Percentiles rank a stretch among this genome's conserved stretches.
phyloP scores from a whole-genome alignment of 1,140 invertebrate genomes.

The Lordiphosa clarofinis region DNA sequence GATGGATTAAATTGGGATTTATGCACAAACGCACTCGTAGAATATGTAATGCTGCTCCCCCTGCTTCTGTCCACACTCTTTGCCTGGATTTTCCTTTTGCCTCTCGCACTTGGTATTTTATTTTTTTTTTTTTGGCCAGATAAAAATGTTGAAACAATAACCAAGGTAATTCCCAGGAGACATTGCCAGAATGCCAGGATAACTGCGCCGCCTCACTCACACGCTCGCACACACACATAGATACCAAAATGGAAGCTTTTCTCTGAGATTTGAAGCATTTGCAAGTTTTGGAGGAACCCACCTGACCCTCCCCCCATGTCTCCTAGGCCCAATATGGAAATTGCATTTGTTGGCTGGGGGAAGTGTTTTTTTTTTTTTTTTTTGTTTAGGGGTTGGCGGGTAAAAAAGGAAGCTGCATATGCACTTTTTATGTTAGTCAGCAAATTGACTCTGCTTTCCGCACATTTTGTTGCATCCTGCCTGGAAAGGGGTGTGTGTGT shows the following conservation, averaged over 20 bases:
- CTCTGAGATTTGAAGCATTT: conserved; percentile 53
- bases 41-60: conserved; percentile 28
- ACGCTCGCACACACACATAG: conserved; percentile 4
- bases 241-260: conserved; percentile 13
- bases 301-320: conserved; percentile 2
- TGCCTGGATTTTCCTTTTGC: conserved; percentile 1
- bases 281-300: conserved; percentile 16
- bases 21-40: conserved; percentile 62
- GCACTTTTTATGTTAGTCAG: conserved; percentile 57
- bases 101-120: neutral
- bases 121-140: conserved; percentile 30
- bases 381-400: too few species aligned
- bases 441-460: conserved; percentile 59
- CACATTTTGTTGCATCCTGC: conserved; percentile 50
- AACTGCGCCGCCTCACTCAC: conserved; percentile 18
- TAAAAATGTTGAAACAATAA: conserved; percentile 72
- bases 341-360: conserved; percentile 26
- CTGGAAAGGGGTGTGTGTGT: neutral
- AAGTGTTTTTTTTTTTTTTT: conserved; percentile 1
- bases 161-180: conserved; percentile 64
- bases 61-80: neutral
- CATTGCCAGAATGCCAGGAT: conserved; percentile 48
- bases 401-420: conserved; percentile 20
- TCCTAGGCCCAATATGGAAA: conserved; percentile 39
- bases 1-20: conserved; percentile 69